These are phyloP conservation scores for Actenoides lindsayi DNA, from an alignment of 2,113 vertebrate species.

Conservation along the genomic window DNA sequence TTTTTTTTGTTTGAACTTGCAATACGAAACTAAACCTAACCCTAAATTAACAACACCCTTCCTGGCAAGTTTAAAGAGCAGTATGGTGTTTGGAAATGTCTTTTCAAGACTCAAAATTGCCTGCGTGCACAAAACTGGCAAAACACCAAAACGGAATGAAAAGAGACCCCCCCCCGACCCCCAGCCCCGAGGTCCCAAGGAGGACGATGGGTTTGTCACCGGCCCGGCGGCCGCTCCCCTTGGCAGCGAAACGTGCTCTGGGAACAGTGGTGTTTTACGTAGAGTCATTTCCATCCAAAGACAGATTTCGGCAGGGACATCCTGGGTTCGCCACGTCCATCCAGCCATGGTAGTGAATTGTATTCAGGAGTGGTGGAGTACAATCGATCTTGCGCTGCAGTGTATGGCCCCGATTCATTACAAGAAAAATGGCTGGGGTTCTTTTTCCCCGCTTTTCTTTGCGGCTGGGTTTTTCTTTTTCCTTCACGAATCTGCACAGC, in stretches of 20 bases:
- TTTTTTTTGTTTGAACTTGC: slow-evolving; percentile 73
- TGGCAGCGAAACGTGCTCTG: neutral
- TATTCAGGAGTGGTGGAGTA: slow-evolving; percentile 67
- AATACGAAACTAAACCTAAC: slow-evolving; percentile 80
- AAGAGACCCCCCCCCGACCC: neutral
- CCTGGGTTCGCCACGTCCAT: slow-evolving; percentile 73
- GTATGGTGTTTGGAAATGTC: slow-evolving; percentile 74
- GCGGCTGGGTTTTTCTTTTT: neutral
- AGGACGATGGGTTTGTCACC: neutral
- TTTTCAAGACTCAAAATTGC: slow-evolving; percentile 61
- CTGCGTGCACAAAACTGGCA: slow-evolving; percentile 45
- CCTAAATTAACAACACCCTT: slow-evolving; percentile 77
- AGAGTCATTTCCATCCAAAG: slow-evolving; percentile 71
- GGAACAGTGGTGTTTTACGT: slow-evolving; percentile 21
- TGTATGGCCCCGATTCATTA: slow-evolving; percentile 60
- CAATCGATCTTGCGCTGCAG: neutral
- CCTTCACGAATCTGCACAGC: neutral
- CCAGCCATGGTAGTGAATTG: slow-evolving; percentile 77
- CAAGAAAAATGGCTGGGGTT: slow-evolving; percentile 44
- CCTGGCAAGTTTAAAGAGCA: slow-evolving; percentile 87
- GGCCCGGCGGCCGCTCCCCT: neutral
- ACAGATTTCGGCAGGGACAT: slow-evolving; percentile 55
- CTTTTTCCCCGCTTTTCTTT: neutral
- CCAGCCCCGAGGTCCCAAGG: slow-evolving; percentile 11
- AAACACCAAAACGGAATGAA: slow-evolving; percentile 19